Evolutionary conservation across 2,888 invertebrate species (phyloP), one percentile per base, ranked within the genome.

Genomic region (Ennomos quercinarius): DNA sequence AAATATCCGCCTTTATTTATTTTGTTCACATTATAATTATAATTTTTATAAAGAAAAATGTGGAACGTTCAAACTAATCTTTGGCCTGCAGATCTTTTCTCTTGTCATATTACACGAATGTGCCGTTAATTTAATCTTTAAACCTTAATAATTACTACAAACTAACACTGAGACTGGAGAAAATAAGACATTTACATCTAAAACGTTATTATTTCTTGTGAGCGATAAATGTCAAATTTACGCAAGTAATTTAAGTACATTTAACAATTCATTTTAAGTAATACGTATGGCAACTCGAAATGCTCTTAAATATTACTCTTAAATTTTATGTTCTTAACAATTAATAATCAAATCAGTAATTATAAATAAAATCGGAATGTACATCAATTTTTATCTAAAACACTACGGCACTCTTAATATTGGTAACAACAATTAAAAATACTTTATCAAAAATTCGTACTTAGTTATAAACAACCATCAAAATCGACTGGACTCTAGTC

Each of bases 1-100:
- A 84, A 80, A 80, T 75, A 73, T 73, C 68, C 68, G 66, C 67
- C 71, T 73, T 74, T 66, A 61, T 71, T 73, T 69, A 66, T 70
- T 66, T 68, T 71, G 64, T 72, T 69, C 66, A 64, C 10, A 38
- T 76, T 71, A 66, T 70, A 72, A 70, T n/a, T 68, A 76, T 66
- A n/a, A 63, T 67, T 69, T 75, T 74, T 77, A 57, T 66, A 75
- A 71, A 70, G 64, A 64, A 72, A 65, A 67, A 71, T 71, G 75
- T 72, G 76, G 74, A 72, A 75, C 67, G 72, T 75, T 75, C 77
- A 80, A 78, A 80, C 86, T 91, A 89, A 88, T 91, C 91, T 91
- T 91, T 91, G 91, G 91, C 87, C 87, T 85, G 78, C 91, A 91
- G 91, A 91, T 91, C 90, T 86, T 86, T 79, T 74, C 71, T 71